phyloP scores from a whole-genome alignment of 2,888 invertebrate species.

The Brenthis daphne region DNA sequence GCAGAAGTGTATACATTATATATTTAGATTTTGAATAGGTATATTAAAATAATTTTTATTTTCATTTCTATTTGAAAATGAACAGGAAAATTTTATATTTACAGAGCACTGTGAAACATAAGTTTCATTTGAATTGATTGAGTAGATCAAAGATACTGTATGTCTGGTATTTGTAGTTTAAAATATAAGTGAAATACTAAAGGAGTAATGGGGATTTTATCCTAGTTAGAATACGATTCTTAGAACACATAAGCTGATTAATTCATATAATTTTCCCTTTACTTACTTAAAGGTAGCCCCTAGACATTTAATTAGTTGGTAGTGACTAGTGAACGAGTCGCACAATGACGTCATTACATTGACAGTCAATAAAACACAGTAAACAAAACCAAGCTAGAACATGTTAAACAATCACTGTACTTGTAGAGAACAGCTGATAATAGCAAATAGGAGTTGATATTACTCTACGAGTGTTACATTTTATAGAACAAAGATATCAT shows the following conservation, averaged over 20 bases:
- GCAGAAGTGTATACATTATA: too few species aligned
- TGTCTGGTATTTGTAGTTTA: not conserved
- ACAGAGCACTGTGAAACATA: too few species aligned
- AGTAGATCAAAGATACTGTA: too few species aligned
- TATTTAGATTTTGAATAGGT: too few species aligned
- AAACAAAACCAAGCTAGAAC: constrained; percentile 60
- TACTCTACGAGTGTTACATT: constrained; percentile 6
- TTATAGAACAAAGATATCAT: constrained; percentile 41
- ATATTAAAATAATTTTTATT: too few species aligned
- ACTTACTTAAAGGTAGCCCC: constrained; percentile 3
- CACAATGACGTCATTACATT: constrained; percentile 77
- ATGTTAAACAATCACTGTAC: constrained; percentile 28
- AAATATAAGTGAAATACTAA: not conserved
- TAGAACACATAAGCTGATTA: not conserved
- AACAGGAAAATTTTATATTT: too few species aligned
- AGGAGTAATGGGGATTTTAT: not conserved
- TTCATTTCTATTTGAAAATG: too few species aligned
- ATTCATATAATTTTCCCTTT: constrained; percentile 11
- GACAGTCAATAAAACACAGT: constrained; percentile 77
- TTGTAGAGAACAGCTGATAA: constrained; percentile 31
- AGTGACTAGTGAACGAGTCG: constrained; percentile 42
- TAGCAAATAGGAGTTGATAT: constrained; percentile 6
- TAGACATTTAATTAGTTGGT: constrained; percentile 23
- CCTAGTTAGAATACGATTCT: not conserved
- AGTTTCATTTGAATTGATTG: too few species aligned